Evolutionary conservation across 1,140 invertebrate genomes (phyloP).

Genomic region (Scaptomyza montana): DNA sequence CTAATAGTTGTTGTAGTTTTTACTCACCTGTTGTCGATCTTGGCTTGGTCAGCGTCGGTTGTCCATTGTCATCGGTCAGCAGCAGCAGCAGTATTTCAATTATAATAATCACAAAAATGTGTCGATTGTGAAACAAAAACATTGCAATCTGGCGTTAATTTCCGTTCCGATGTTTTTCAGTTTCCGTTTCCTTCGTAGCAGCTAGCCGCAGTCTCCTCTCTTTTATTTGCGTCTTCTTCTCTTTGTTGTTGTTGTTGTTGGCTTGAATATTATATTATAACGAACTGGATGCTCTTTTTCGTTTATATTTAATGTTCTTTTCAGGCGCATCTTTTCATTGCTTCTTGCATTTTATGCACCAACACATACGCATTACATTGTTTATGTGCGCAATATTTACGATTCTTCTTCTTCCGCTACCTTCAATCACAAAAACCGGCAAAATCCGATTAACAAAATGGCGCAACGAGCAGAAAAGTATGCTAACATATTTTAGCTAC

Average conservation of each 20-base stretch:
- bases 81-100: slow-evolving; percentile 75
- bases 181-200: background rate
- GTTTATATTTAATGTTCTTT: background rate
- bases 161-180: slow-evolving; percentile 33
- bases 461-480: slow-evolving; percentile 57
- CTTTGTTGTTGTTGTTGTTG: slow-evolving; percentile 1
- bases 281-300: background rate
- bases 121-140: slow-evolving; percentile 78
- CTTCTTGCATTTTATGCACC: slow-evolving; percentile 31
- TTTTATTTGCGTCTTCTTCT: background rate
- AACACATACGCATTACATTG: slow-evolving; percentile 29
- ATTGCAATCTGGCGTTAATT: slow-evolving; percentile 69
- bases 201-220: slow-evolving; percentile 9
- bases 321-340: slow-evolving; percentile 34
- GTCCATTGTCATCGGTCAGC: slow-evolving; percentile 72
- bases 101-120: slow-evolving; percentile 66
- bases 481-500: slow-evolving; percentile 69
- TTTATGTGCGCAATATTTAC: slow-evolving; percentile 23
- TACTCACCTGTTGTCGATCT: slow-evolving; percentile 74
- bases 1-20: background rate
- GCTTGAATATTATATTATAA: background rate
- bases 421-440: slow-evolving; percentile 14
- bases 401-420: slow-evolving; percentile 1
- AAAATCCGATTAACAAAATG: background rate
- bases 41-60: slow-evolving; percentile 68